Percentiles rank a stretch among this genome's conserved stretches.
Evolutionary conservation across 2,113 vertebrate species (phyloP).

Genomic region (Collichthys lucidus): DNA sequence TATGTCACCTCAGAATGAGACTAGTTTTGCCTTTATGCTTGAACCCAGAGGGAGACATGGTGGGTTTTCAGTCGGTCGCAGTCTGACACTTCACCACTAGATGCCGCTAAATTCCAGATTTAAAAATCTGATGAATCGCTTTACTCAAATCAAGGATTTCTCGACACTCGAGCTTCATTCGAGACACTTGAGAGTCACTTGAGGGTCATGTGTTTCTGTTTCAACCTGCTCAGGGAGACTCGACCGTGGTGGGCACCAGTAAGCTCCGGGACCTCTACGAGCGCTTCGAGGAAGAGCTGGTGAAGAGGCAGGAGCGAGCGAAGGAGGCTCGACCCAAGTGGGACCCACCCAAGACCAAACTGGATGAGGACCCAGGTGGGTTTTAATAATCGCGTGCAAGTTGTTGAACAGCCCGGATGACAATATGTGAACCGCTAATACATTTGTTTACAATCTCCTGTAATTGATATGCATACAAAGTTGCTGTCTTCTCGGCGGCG

Average conservation of each 20-base stretch:
- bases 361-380: conserved; percentile 93
- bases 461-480: background rate
- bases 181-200: too few relatives aligned
- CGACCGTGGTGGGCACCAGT: conserved; percentile 96
- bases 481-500: conserved; percentile 27
- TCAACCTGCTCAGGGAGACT: conserved; percentile 88
- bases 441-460: conserved; percentile 26
- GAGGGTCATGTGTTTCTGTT: background rate
- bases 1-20: too few relatives aligned
- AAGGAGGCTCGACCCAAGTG: conserved; percentile 91
- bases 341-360: conserved; percentile 96
- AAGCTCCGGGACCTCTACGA: conserved; percentile 92
- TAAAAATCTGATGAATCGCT: too few relatives aligned
- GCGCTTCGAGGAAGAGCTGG: conserved; percentile 94
- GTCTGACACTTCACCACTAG: too few relatives aligned
- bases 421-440: conserved; percentile 1
- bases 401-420: background rate
- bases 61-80: too few relatives aligned
- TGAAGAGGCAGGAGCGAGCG: conserved; percentile 90
- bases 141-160: too few relatives aligned
- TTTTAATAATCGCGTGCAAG: background rate
- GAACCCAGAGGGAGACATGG: too few relatives aligned
- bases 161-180: too few relatives aligned
- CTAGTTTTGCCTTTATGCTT: too few relatives aligned
- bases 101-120: too few relatives aligned